A percentile compares a stretch with the other conserved stretches of the same genome.
Conservation (phyloP, 2,888 invertebrate species). For the Nipponacmea schrenckii region DNA sequence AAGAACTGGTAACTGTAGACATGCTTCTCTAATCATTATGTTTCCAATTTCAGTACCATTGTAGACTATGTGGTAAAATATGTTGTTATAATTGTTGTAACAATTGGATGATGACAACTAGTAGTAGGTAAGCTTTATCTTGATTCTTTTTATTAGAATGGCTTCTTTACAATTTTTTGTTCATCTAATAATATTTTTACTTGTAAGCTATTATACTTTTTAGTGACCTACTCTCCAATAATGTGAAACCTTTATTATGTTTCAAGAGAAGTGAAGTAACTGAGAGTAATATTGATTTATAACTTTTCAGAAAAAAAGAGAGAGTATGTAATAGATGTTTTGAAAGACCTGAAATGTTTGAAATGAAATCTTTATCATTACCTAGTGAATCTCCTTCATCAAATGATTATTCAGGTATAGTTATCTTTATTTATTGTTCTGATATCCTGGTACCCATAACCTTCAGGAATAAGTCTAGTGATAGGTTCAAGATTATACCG, state of each 20-base stretch:
- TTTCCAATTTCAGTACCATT: constrained; percentile 64
- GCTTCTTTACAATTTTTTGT: too few species aligned
- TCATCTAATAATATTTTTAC: too few species aligned
- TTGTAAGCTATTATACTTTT: too few species aligned
- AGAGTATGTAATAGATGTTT: constrained; percentile 45
- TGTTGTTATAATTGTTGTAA: constrained; percentile 67
- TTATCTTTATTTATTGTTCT: too few species aligned
- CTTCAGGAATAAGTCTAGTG: too few species aligned
- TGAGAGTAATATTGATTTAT: not conserved
- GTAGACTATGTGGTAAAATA: constrained; percentile 67
- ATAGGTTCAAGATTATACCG: too few species aligned
- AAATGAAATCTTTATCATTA: not conserved
- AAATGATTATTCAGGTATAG: not conserved
- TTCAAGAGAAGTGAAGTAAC: not conserved
- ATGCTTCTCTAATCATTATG: not conserved
- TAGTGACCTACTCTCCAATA: too few species aligned
- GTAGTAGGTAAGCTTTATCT: constrained; percentile 57
- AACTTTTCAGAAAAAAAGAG: constrained; percentile 52
- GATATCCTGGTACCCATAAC: too few species aligned
- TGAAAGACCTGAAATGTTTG: constrained; percentile 26
- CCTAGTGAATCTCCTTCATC: not conserved
- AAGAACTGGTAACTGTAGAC: too few species aligned
- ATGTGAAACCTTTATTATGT: too few species aligned
- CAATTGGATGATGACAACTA: constrained; percentile 65
- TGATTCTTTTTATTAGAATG: too few species aligned